Conservation (phyloP, 2,888 invertebrate species). For the Galerucella nymphaeae region DNA sequence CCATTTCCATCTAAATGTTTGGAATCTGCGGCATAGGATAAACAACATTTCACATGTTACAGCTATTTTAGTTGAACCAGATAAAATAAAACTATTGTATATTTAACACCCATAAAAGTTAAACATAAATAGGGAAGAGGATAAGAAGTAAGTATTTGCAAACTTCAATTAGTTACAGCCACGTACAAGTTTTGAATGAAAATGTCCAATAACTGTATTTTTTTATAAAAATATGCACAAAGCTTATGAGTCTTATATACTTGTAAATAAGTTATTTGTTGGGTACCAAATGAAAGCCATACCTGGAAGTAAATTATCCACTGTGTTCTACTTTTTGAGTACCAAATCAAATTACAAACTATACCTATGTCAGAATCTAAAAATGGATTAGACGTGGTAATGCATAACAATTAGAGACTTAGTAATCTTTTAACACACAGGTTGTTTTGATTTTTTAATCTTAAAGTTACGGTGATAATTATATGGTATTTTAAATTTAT, state of each 20-base stretch:
- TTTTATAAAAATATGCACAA: no score
- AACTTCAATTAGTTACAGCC: no score
- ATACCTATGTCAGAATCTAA: neutral
- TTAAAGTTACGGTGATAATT: neutral
- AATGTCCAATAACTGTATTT: no score
- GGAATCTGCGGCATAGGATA: neutral
- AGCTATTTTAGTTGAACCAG: neutral
- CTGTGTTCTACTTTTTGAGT: neutral
- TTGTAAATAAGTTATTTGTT: no score
- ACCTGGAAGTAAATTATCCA: no score
- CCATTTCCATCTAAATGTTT: neutral
- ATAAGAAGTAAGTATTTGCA: no score
- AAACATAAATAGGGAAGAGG: no score
- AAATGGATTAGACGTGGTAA: conserved; percentile 1
- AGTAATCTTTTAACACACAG: neutral
- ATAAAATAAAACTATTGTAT: neutral
- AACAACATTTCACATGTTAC: neutral
- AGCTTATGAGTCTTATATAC: no score
- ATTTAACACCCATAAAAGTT: no score
- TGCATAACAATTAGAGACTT: conserved; percentile 1
- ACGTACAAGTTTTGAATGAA: no score
- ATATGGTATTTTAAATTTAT: neutral
- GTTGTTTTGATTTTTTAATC: neutral
- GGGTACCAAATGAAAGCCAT: no score
- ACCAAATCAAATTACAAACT: neutral